These are phyloP conservation scores for Alethe diademata DNA, from an alignment of 2,113 vertebrate genomes.

Conservation along the genomic window DNA sequence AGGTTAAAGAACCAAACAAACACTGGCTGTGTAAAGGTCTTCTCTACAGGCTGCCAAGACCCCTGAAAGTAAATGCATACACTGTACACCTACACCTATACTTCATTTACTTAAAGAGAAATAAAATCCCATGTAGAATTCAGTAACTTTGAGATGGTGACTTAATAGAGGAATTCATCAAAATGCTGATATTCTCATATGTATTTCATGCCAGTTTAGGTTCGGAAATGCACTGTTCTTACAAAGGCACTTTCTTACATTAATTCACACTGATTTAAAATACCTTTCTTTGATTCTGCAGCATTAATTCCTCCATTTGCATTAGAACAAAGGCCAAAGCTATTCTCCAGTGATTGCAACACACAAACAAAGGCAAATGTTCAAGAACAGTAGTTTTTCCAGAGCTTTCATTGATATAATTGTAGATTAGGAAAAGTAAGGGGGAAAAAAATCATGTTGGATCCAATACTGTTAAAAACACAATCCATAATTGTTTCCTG, in stretches of 20 bases:
- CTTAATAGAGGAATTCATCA: background rate
- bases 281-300: background rate
- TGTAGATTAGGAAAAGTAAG: background rate
- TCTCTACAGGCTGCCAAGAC: background rate
- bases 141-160: background rate
- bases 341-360: background rate
- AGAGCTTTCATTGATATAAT: background rate
- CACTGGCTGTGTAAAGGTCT: background rate
- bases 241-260: background rate
- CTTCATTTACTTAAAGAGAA: conserved; percentile 11
- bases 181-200: background rate
- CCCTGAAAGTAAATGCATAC: background rate
- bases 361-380: background rate
- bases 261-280: background rate
- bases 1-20: background rate
- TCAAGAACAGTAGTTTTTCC: background rate
- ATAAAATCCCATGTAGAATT: background rate
- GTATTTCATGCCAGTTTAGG: background rate
- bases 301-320: background rate
- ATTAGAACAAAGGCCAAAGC: background rate
- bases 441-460: background rate
- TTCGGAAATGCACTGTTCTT: background rate
- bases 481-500: background rate
- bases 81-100: background rate
- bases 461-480: background rate